Conservation (phyloP, 2,888 invertebrate species). For the Stenichneumon culpator region DNA sequence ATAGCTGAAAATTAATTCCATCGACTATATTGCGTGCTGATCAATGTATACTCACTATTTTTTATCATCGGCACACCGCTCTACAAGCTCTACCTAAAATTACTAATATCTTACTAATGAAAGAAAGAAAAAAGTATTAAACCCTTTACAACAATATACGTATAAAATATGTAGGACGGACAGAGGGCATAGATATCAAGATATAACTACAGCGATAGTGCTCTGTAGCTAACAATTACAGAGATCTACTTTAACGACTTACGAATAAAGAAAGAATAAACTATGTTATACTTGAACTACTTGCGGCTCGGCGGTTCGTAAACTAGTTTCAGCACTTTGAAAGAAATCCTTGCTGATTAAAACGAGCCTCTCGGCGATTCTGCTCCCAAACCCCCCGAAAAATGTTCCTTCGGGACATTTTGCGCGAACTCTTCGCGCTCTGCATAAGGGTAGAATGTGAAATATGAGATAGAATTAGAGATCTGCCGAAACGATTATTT, state of each 20-base stretch:
- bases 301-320: constrained; percentile 30
- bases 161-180: constrained; percentile 12
- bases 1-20: constrained; percentile 32
- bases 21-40: constrained; percentile 22
- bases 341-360: constrained; percentile 24
- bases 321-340: constrained; percentile 1
- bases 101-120: constrained; percentile 9
- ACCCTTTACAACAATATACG: constrained; percentile 26
- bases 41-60: constrained; percentile 26
- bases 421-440: too few relatives aligned
- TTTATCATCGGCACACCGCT: constrained; percentile 5
- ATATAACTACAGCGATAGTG: constrained; percentile 4
- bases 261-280: constrained; percentile 16
- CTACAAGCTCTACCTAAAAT: constrained; percentile 46
- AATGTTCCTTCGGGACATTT: too few relatives aligned
- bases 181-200: background rate
- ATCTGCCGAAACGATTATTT: too few relatives aligned
- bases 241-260: constrained; percentile 29
- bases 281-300: constrained; percentile 34
- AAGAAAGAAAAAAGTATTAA: background rate
- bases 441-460: too few relatives aligned
- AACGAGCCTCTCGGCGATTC: background rate
- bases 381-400: too few relatives aligned
- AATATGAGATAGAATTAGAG: too few relatives aligned
- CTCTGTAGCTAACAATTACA: background rate